Evolutionary conservation across 2,888 invertebrate genomes (phyloP), one percentile per base, ranked within the genome.

Genomic region (Magallana nippona): DNA sequence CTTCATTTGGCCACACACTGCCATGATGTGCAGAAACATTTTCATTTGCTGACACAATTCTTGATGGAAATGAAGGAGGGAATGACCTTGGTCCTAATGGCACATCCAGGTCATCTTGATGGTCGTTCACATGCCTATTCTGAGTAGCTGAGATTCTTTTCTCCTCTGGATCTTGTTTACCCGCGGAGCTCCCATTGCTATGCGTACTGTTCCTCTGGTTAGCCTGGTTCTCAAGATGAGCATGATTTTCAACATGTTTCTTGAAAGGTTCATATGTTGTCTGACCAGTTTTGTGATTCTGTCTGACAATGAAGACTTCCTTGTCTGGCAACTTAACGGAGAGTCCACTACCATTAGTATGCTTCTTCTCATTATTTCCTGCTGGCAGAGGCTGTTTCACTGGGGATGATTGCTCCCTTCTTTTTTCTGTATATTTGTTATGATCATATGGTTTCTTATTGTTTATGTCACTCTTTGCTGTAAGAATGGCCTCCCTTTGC

Each of bases 271-370:
- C 71, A 17, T 71, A 22, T 10, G 55, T 27, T n/a, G 71, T 71
- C 56, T 82, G 44, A 11, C 82, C 82, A 19, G 82, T 82, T 22
- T 55, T 55, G 71, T 82, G 63, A 71, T 82, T 82, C 71, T 82
- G 82, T 17, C 71, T 63, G 3, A 82, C 82, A 15, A 82, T 55
- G 44, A 71, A 82, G 10, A 60, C 82, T 19, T 82, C 71, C 10
- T 78, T 82, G 32, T 82, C 82, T 55, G 82, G 82, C 58, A 82
- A 55, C 58, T 82, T 82, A 15, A 82, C 82, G 22, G 19, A 58
- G 1, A 82, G 44, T 11, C 78, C 82, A n/a, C 82, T 82, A 56
- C 78, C 60, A 58, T 10, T 13, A 22, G 78, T 2, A 44, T 78
- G 44, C 58, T 58, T 78, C 11, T 17, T 44, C n/a, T 63, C 63